Evolutionary conservation across 2,888 invertebrate genomes (phyloP), one percentile per base, ranked within the genome.

Genomic region (Luffia ferchaultella): DNA sequence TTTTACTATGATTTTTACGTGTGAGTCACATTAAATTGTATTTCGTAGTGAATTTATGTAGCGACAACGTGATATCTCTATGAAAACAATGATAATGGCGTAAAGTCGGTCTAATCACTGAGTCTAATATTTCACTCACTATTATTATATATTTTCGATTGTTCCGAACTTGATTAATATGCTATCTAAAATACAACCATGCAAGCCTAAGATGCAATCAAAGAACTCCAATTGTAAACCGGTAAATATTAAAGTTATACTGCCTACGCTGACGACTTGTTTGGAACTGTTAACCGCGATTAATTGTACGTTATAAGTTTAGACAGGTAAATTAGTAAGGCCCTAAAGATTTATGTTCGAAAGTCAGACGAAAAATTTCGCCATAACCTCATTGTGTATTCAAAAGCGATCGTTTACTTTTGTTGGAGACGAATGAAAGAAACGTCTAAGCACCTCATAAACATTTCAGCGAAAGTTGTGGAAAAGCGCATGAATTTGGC

Each of bases 221-320:
- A 62, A 63, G 63, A 58, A 61, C 59, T 58, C 58, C 59, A 56
- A 57, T 55, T 55, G 57, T 67, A 62, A 64, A 63, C 65, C 62
- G 67, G 55, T 60, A 52, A 55, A 49, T 54, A n/a, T n/a, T n/a
- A n/a, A n/a, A n/a, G n/a, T n/a, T n/a, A n/a, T n/a, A 52, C 51
- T 43, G 51, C 56, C 54, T 53, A 56, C 58, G 50, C 49, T 61
- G 62, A 62, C 62, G 61, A 55, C 52, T 57, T 62, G 61, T 61
- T 62, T 61, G 60, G 59, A 59, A 55, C 61, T 59, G 57, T 65
- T 60, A 60, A 62, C 58, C 52, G 58, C 61, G 53, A 67, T 65
- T 64, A 65, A 70, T 63, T 63, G 55, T 52, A 61, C 58, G 59
- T 60, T 53, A 55, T 12, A 30, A 30, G 5, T 30, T 12, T 7